phyloP scores from a whole-genome alignment of 2,113 vertebrate species.

The Rhegmatorhina hoffmannsi region DNA sequence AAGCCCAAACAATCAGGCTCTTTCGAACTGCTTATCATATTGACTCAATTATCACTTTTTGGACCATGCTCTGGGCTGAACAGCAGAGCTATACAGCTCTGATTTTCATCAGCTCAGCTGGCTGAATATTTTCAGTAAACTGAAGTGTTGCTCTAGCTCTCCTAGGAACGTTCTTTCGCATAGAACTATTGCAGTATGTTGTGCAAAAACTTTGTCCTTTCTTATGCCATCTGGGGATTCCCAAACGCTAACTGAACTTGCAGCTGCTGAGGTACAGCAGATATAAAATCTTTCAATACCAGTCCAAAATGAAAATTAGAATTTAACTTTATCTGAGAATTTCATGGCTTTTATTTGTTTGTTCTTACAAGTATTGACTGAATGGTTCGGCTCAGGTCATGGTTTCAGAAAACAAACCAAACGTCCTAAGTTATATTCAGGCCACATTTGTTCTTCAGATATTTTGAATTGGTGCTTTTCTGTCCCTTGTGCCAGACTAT shows the following conservation, averaged over 20 bases:
- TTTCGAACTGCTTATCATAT: not conserved
- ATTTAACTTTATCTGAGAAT: not conserved
- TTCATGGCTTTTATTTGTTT: not conserved
- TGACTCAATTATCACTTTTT: not conserved
- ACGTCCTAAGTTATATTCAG: not conserved
- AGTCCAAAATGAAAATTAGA: not conserved
- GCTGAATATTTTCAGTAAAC: not conserved
- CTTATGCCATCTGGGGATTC: conserved; percentile 7
- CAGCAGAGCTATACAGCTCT: not conserved
- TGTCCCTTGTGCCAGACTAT: not conserved
- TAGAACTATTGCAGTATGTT: not conserved
- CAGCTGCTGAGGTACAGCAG: not conserved
- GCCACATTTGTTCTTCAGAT: not conserved
- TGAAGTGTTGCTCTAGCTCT: not conserved
- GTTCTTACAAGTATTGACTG: not conserved
- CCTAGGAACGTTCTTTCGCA: not conserved
- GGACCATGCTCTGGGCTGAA: not conserved
- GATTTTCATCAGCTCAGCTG: not conserved
- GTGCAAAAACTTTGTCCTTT: not conserved
- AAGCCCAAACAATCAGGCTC: not conserved
- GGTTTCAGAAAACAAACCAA: not conserved
- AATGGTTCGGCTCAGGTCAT: not conserved
- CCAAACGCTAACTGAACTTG: conserved; percentile 1
- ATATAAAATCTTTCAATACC: not conserved
- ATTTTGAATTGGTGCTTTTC: not conserved